phyloP scores from a whole-genome alignment of 2,888 invertebrate genomes.

The Chrysolina oricalcia region DNA sequence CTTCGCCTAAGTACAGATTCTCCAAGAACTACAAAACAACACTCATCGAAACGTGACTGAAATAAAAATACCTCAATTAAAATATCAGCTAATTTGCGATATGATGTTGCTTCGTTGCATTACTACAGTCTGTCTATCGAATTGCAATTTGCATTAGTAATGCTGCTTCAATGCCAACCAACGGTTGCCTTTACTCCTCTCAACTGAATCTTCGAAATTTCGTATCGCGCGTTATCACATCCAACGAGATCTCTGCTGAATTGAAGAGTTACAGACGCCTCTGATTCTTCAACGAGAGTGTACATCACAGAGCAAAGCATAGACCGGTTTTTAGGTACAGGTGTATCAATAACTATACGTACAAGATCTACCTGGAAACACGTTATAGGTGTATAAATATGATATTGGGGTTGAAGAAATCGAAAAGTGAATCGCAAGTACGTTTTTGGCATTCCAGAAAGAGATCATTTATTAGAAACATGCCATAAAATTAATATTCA shows the following conservation, averaged over 20 bases:
- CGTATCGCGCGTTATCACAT: neutral
- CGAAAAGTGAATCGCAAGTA: too few species aligned
- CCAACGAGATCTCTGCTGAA: neutral
- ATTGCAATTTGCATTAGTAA: neutral
- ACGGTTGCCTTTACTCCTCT: neutral
- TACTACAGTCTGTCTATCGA: neutral
- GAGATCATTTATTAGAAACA: too few species aligned
- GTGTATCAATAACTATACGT: neutral
- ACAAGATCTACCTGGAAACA: neutral
- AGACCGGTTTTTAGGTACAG: conserved; percentile 21
- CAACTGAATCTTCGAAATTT: neutral
- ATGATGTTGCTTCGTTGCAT: neutral
- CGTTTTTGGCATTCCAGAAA: too few species aligned
- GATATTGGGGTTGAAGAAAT: too few species aligned
- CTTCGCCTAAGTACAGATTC: too few species aligned
- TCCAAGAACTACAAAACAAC: neutral
- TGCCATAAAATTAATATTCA: too few species aligned
- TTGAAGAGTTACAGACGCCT: neutral
- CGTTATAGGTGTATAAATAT: too few species aligned
- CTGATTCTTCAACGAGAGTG: conserved; percentile 17
- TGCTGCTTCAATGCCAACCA: neutral
- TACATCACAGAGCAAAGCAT: neutral
- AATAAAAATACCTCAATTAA: neutral
- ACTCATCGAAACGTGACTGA: neutral
- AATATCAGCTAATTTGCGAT: neutral